Percentiles rank a stretch among this genome's conserved stretches.
Conservation (phyloP, 2,888 invertebrate genomes). For the Drosophila austrosaltans region DNA sequence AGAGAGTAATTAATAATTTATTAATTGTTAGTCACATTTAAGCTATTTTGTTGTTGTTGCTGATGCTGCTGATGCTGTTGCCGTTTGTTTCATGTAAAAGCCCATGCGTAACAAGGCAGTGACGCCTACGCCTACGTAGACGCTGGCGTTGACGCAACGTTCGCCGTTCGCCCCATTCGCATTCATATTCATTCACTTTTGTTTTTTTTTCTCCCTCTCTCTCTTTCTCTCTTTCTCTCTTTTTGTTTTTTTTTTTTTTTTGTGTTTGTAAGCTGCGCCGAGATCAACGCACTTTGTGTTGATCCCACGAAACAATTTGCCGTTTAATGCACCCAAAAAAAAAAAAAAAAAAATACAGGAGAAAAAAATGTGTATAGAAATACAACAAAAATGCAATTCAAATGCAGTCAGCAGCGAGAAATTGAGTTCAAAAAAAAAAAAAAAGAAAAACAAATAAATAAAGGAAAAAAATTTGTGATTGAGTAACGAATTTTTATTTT, state of each 20-base stretch:
- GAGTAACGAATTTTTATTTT: constrained; percentile 29
- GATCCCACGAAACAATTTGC: constrained; percentile 78
- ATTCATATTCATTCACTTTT: constrained; percentile 67
- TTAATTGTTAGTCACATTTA: constrained; percentile 68
- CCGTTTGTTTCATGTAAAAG: constrained; percentile 30
- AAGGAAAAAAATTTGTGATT: constrained; percentile 13
- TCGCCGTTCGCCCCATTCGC: constrained; percentile 12
- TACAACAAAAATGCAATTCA: constrained; percentile 42
- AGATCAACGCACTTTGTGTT: constrained; percentile 76
- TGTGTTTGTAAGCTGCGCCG: constrained; percentile 47
- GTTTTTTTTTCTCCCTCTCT: not conserved
- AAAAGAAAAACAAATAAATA: constrained; percentile 32
- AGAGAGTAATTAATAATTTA: constrained; percentile 57
- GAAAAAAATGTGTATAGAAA: constrained; percentile 31
- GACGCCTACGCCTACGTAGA: constrained; percentile 48
- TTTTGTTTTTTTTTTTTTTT: not conserved
- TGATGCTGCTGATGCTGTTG: not conserved
- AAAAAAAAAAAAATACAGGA: constrained; percentile 34
- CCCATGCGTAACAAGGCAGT: constrained; percentile 40
- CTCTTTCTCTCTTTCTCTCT: not conserved
- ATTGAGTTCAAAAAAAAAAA: constrained; percentile 21
- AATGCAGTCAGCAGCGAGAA: constrained; percentile 19
- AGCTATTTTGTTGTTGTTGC: constrained; percentile 47
- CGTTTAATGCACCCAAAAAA: constrained; percentile 76
- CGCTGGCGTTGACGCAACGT: constrained; percentile 36